A percentile compares a stretch with the other conserved stretches of the same genome.
phyloP scores from a whole-genome alignment of 2,113 vertebrate genomes.

The Rhinolophus sinicus region DNA sequence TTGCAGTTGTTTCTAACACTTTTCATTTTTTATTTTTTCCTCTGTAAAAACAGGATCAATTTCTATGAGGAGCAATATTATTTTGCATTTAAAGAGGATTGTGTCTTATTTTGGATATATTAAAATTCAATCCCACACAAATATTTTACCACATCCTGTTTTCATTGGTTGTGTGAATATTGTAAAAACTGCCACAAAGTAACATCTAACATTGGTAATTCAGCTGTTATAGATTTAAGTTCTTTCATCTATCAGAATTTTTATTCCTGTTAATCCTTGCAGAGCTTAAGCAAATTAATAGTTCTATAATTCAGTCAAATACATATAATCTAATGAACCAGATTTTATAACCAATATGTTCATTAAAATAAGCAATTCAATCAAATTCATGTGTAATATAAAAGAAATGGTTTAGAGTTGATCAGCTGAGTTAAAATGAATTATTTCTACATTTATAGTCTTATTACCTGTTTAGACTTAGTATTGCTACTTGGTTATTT shows the following conservation, averaged over 20 bases:
- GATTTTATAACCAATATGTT: neutral
- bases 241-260: slow-evolving; percentile 42
- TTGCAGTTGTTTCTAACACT: slow-evolving; percentile 71
- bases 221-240: neutral
- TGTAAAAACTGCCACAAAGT: slow-evolving; percentile 63
- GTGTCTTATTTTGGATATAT: slow-evolving; percentile 46
- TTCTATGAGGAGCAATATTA: slow-evolving; percentile 71
- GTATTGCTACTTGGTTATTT: neutral
- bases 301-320: neutral
- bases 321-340: neutral
- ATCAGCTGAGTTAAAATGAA: neutral
- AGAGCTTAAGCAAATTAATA: slow-evolving; percentile 18
- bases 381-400: neutral
- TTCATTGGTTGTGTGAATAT: slow-evolving; percentile 80
- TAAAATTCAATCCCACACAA: slow-evolving; percentile 48
- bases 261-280: slow-evolving; percentile 68
- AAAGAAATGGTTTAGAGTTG: neutral
- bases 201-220: slow-evolving; percentile 12
- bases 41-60: slow-evolving; percentile 58
- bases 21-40: neutral
- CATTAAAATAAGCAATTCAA: neutral
- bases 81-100: slow-evolving; percentile 64
- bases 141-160: slow-evolving; percentile 64
- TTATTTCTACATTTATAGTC: neutral
- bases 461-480: neutral